Evolutionary conservation across 2,113 vertebrate species (phyloP), one percentile per base, ranked within the genome.

Genomic region (Dicrurus megarhynchus): DNA sequence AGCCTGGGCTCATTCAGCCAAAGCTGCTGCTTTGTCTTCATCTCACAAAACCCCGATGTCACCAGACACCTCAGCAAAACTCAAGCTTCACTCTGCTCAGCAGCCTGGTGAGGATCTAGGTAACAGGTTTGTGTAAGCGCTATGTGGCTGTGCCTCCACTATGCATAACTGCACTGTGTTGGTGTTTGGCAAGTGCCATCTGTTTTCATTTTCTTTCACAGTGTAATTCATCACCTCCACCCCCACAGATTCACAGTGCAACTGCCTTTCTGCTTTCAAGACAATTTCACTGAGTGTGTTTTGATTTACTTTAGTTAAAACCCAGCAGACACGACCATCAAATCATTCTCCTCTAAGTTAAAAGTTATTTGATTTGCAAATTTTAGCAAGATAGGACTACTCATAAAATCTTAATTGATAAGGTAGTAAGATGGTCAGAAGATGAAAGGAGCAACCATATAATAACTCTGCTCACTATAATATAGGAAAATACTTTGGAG

Each of bases 151-250:
- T 88, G 95, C 91, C 96, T 96, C 84, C 63, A 32, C 79, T 75
- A 2, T n/a, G 75, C 91, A 75, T 49, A 88, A 81, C 56, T 84
- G 65, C 56, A 12, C 89, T 41, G 60, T 42, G 83, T 92, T 95
- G 96, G 65, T 81, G 87, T 90, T 95, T 96, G 98, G 97, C 97
- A 97, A 96, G 90, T 30, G 63, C 97, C 98, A 98, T 98, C 98
- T 98, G 95, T 97, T 95, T 90, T 93, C 84, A 61, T 96, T 97
- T 94, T 93, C 73, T 35, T 95, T 92, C 94, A 78, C 90, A 60
- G 76, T n/a, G 44, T 76, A 94, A 96, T 95, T 96, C 88, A 92
- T 90, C 93, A 81, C 83, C 92, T 94, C 91, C 91, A 86, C 92
- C 92, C 49, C 77, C 87, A 47, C 93, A 92, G 53, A 94, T 90